Evolutionary conservation across 2,888 invertebrate species (phyloP).

Genomic region (Agriotes lineatus): DNA sequence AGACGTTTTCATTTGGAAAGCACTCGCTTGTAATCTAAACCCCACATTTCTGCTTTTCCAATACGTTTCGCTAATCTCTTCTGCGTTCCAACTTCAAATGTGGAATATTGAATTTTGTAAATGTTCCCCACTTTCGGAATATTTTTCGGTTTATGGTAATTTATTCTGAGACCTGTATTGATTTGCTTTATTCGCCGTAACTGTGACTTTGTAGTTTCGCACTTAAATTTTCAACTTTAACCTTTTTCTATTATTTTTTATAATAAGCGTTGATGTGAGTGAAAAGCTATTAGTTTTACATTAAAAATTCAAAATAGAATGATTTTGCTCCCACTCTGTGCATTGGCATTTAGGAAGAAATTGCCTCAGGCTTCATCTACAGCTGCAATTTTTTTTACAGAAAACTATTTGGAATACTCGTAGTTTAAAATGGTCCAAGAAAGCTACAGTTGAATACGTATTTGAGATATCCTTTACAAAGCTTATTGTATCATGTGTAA

Average conservation of each 20-base stretch:
- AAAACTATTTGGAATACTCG: background rate
- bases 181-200: constrained; percentile 14
- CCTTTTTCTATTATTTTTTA: too few species aligned
- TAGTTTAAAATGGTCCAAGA: background rate
- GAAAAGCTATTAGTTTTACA: too few species aligned
- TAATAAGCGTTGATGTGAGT: too few species aligned
- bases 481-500: too few species aligned
- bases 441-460: too few species aligned
- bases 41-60: constrained; percentile 14
- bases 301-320: too few species aligned
- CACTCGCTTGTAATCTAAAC: constrained; percentile 3
- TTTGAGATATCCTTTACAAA: too few species aligned
- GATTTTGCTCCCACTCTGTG: too few species aligned
- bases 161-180: constrained; percentile 19
- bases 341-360: too few species aligned
- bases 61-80: constrained; percentile 10
- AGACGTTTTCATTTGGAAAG: background rate
- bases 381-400: background rate
- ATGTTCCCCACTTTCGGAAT: constrained; percentile 14
- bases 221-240: too few species aligned
- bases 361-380: too few species aligned
- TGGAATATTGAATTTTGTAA: constrained; percentile 17
- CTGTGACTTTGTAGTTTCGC: background rate
- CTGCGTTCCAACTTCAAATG: constrained; percentile 2
- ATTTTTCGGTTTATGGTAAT: constrained; percentile 19